phyloP scores from a whole-genome alignment of 2,113 vertebrate genomes.

The Paracanthobrama guichenoti region DNA sequence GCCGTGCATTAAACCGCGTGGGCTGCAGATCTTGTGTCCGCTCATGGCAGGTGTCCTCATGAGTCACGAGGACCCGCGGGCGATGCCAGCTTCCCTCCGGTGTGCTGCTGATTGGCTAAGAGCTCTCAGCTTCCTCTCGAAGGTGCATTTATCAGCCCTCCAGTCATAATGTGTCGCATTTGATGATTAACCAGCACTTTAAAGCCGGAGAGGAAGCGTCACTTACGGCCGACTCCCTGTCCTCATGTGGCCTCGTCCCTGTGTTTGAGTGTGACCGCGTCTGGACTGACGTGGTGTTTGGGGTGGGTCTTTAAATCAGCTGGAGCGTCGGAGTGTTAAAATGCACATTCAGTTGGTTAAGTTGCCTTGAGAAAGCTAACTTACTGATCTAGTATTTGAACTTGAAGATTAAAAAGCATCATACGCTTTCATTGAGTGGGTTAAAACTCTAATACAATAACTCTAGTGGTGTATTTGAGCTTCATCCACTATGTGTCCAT shows the following conservation, averaged over 20 bases:
- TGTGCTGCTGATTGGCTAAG: conserved; percentile 40
- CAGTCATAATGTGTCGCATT: conserved; percentile 22
- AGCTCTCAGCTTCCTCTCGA: conserved; percentile 20
- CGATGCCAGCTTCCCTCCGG: background rate
- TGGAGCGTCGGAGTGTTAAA: background rate
- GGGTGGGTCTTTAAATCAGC: conserved; percentile 21
- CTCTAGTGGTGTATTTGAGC: too few species aligned
- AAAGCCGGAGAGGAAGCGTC: background rate
- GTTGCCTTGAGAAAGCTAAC: too few species aligned
- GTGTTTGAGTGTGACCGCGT: conserved; percentile 28
- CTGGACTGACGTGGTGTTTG: conserved; percentile 27
- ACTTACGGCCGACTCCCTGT: conserved; percentile 1
- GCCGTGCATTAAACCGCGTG: background rate
- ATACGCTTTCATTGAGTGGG: too few species aligned
- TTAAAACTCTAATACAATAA: too few species aligned
- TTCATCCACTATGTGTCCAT: too few species aligned
- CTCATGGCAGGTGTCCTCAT: conserved; percentile 15
- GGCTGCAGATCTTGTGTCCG: conserved; percentile 9
- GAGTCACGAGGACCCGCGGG: conserved; percentile 22
- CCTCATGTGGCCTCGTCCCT: background rate
- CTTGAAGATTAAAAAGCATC: too few species aligned
- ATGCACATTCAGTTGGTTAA: too few species aligned
- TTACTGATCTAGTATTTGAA: too few species aligned
- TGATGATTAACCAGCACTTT: conserved; percentile 46
- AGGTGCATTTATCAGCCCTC: conserved; percentile 27